Base-by-base conservation (phyloP, 2,888 invertebrate genomes). In the Yponomeuta evonymella region DNA sequence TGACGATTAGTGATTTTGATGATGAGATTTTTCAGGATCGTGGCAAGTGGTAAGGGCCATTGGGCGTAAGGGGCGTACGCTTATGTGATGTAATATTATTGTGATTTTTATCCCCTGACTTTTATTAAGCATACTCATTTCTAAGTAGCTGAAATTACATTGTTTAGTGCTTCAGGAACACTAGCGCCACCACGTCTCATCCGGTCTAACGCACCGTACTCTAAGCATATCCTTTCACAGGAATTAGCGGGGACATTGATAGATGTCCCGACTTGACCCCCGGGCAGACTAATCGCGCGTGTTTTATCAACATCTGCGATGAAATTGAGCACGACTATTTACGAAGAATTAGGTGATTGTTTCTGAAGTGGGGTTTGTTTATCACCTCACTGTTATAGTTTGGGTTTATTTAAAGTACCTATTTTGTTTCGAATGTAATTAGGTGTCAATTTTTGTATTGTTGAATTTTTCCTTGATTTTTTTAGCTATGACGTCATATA, bases 241-340 rank as follows among this genome's bases (percentile, higher is more conserved):
- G 82, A 82, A 82, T 82, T 82, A 82, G 81, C 79, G 74, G 75
- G 73, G 81, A 82, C 82, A 76, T 78, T 81, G 82, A 82, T 81
- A 74, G 81, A 82, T 81, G 80, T 76, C 75, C 76, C 71, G 76
- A 73, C 74, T 73, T 73, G 70, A 73, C 73, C 74, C 74, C 65
- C 77, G 76, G 77, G 75, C 78, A 74, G 75, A 71, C 72, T 74
- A 76, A 72, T 72, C 72, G 72, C 67, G 51, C 70, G 70, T 70
- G 67, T 70, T 67, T 65, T 72, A 72, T 72, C 72, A 70, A 51
- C 72, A 63, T 70, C 66, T 73, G 72, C 30, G 67, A 72, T 73
- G 74, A 72, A 71, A 73, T 73, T 71, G 73, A 68, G 58, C 43
- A 11, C n/a, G 48, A 68, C 68, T 12, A 51, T 68, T 68, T 68